Conservation (phyloP, 2,888 invertebrate species). For the Agrotis puta region DNA sequence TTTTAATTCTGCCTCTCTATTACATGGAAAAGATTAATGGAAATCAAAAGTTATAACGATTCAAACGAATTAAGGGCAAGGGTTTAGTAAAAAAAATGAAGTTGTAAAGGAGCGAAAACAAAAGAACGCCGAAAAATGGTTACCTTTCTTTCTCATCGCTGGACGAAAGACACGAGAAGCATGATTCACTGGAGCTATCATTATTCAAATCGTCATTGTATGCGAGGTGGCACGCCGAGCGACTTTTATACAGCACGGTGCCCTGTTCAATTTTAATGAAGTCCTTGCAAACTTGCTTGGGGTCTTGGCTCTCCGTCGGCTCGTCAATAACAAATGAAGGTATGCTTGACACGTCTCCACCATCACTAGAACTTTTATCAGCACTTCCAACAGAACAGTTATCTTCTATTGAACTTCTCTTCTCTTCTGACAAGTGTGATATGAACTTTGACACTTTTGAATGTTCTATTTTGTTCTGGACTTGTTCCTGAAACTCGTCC, state of each 20-base stretch:
- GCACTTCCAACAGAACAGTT: conserved; percentile 54
- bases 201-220: conserved; percentile 72
- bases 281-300: conserved; percentile 76
- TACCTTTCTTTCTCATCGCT: conserved; percentile 82
- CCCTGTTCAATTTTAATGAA: conserved; percentile 82
- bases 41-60: neutral
- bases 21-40: neutral
- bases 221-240: conserved; percentile 80
- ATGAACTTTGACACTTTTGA: conserved; percentile 80
- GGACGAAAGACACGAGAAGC: conserved; percentile 79
- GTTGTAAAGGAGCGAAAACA: neutral
- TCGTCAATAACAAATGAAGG: conserved; percentile 83
- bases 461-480: conserved; percentile 82
- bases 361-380: conserved; percentile 69
- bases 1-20: neutral
- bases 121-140: conserved; percentile 16
- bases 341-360: conserved; percentile 66
- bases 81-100: conserved; percentile 4
- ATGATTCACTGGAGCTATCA: conserved; percentile 82
- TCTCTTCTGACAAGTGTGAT: conserved; percentile 82
- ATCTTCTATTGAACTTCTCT: conserved; percentile 77
- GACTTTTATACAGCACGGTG: conserved; percentile 76
- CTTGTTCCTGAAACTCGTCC: conserved; percentile 86
- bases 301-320: conserved; percentile 69
- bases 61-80: conserved; percentile 10